Evolutionary conservation across 2,888 invertebrate genomes (phyloP), one percentile per base, ranked within the genome.

Genomic region (Spilarctia lutea): DNA sequence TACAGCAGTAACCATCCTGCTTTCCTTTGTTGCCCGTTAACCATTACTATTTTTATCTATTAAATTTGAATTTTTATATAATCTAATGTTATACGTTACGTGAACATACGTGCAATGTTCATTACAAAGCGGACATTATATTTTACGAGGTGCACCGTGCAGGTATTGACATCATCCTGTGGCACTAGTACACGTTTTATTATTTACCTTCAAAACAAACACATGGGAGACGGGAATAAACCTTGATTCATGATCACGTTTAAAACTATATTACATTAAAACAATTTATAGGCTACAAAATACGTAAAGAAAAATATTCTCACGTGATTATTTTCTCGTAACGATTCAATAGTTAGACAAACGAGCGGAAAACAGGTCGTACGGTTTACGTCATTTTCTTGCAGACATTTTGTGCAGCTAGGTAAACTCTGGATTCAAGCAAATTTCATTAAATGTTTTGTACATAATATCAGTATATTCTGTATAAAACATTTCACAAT

Each of bases 321-420:
- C 83, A 84, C 68, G 75, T 71, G 68, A 75, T 75, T 76, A 83
- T 81, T 81, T 68, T 75, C 78, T 81, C 73, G 74, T 66, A 76
- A 76, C 75, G 81, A 84, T 82, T 78, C 77, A 76, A 83, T 84
- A 77, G 72, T 72, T 75, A 81, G 82, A 83, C 81, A 86, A 83
- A 85, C 79, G 73, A 70, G 74, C 74, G 82, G 83, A 88, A 89
- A 89, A 89, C 88, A 86, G 87, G 84, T 74, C 86, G 76, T 77
- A 84, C 83, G 72, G 85, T 84, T 85, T 84, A 83, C 88, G 84
- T 90, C 83, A 89, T 85, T 87, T 83, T 86, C 83, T 80, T 84
- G 75, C 77, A 72, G 79, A 74, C 71, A 56, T 83, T 75, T 75
- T 75, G 69, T 33, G 35, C 45, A 45, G 65, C 74, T 74, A 42